These are phyloP conservation scores for Camelus dromedarius DNA, from an alignment of 2,113 vertebrate genomes.

Conservation along the genomic window DNA sequence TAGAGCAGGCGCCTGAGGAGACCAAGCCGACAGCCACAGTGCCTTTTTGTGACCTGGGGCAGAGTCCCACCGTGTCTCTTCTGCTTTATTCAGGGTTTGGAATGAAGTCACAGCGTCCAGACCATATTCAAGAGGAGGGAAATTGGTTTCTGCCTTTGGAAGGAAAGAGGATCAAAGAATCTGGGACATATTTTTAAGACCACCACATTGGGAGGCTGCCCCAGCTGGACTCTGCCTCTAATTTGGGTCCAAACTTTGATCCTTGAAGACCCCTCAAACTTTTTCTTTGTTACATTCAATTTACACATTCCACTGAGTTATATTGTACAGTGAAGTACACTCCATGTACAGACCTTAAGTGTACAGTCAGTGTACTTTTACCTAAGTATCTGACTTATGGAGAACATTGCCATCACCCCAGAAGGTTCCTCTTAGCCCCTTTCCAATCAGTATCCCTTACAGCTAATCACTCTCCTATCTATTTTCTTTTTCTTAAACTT, in stretches of 20 bases:
- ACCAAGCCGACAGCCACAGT: not conserved
- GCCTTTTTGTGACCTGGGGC: not conserved
- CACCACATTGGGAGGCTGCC: not conserved
- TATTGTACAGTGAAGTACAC: accelerated
- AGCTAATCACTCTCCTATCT: not conserved
- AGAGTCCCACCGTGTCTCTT: not conserved
- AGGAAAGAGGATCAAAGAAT: not conserved
- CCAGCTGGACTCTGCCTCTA: not conserved
- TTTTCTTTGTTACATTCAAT: not conserved
- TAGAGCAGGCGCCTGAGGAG: not conserved
- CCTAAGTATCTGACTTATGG: accelerated
- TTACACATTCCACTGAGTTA: not conserved
- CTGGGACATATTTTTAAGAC: not conserved
- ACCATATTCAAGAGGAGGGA: not conserved
- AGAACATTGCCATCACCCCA: not conserved
- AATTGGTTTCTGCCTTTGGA: not conserved
- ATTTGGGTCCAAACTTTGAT: not conserved
- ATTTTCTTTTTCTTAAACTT: not conserved
- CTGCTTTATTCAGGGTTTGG: not conserved
- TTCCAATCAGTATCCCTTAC: not conserved
- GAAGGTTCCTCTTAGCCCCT: not conserved
- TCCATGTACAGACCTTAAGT: too few species aligned
- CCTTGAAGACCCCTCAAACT: not conserved
- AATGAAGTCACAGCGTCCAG: not conserved
- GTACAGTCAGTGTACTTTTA: accelerated